Base-by-base conservation (phyloP, 2,888 invertebrate genomes). In the Keiferia lycopersicella region DNA sequence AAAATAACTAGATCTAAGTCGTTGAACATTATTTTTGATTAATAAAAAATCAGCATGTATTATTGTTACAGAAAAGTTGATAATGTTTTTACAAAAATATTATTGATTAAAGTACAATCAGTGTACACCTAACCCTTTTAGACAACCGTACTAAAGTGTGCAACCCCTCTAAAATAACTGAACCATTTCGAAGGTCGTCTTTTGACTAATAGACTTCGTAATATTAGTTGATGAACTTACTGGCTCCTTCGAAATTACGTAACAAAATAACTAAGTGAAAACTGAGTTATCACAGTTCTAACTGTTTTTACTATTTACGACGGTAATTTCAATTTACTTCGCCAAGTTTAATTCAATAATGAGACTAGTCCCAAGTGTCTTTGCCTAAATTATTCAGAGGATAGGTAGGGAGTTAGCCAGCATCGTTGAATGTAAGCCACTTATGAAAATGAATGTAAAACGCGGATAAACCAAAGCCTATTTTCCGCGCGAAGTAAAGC, bases 401-500 rank as follows among this genome's bases (percentile, higher is more conserved):
- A 16, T 56, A 30, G 56, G 61, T 50, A 26, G 60, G 30, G 48
- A 22, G 59, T 63, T 60, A 61, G 51, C 51, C 50, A 58, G 73
- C 74, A 79, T 79, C 77, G 76, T 77, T 81, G 82, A 84, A 84
- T 82, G 80, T 86, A 86, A 87, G 85, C 85, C 87, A 90, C 88
- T 90, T 89, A 89, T 87, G 87, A 88, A 88, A 88, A 90, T 88
- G 83, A 88, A 87, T 85, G 86, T 87, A 87, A 86, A 87, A 85
- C 81, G 80, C 78, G 88, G 88, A 88, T 90, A 90, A 90, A 90
- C 87, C 88, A 87, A 87, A 90, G 89, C 89, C 88, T 89, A 86
- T 91, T 90, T 91, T 90, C 89, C 88, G 85, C 88, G 86, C 85
- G 84, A 86, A 86, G 84, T 86, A 85, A 86, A 88, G 83, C 88